These are phyloP conservation scores for Boloria selene DNA, from an alignment of 2,888 invertebrate genomes.

Conservation along the genomic window DNA sequence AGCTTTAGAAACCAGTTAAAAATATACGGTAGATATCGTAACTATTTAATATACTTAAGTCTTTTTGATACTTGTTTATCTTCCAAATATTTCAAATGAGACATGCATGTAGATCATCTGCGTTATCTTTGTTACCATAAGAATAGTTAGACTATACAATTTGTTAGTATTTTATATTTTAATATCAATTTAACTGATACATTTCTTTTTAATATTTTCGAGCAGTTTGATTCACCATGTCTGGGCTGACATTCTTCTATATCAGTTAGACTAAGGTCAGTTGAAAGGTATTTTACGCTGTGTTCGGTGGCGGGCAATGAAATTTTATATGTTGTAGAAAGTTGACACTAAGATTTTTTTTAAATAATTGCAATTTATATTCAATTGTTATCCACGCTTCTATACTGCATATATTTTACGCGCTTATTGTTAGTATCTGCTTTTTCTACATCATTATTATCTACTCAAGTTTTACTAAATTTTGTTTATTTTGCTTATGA, in stretches of 20 bases:
- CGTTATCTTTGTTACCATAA: conserved; percentile 7
- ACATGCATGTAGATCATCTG: no score
- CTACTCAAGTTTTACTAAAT: neutral
- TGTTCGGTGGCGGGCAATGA: conserved; percentile 52
- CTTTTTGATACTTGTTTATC: no score
- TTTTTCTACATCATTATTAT: neutral
- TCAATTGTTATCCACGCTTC: neutral
- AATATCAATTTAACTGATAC: conserved; percentile 16
- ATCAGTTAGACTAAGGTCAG: conserved; percentile 59
- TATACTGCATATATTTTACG: neutral
- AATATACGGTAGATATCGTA: no score
- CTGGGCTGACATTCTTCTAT: conserved; percentile 55
- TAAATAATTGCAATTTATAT: neutral
- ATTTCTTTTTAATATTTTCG: conserved; percentile 32
- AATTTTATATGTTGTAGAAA: no score
- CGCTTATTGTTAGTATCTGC: conserved; percentile 18
- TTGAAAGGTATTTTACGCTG: conserved; percentile 45
- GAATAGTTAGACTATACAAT: neutral
- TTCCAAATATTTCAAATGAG: no score
- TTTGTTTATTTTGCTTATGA: neutral
- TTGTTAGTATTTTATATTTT: no score
- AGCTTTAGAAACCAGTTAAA: no score
- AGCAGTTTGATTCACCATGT: conserved; percentile 59
- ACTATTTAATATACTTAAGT: no score
- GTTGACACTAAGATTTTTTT: neutral